These are phyloP conservation scores for Mythimna impura DNA, from an alignment of 2,888 invertebrate genomes.

Conservation along the genomic window DNA sequence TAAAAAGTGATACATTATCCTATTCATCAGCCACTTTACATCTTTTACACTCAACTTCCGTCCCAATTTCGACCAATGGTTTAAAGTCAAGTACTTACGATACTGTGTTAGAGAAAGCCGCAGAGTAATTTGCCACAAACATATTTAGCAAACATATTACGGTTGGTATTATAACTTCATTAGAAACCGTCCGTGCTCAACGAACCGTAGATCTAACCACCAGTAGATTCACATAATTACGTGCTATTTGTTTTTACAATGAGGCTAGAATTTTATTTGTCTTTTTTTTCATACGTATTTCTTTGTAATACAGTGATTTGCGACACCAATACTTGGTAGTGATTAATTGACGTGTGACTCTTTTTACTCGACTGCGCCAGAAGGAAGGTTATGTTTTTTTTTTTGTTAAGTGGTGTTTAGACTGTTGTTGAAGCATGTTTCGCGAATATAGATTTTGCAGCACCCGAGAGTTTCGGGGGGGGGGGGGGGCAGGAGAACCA, in stretches of 20 bases:
- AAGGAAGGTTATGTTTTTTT: too few species aligned
- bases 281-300: slow-evolving; percentile 23
- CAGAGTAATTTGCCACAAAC: slow-evolving; percentile 63
- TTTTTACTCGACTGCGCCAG: background rate
- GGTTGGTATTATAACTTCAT: slow-evolving; percentile 70
- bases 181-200: slow-evolving; percentile 67
- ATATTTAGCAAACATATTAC: slow-evolving; percentile 66
- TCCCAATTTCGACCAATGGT: slow-evolving; percentile 35
- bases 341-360: slow-evolving; percentile 24
- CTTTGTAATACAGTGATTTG: slow-evolving; percentile 42
- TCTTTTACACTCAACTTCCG: slow-evolving; percentile 33
- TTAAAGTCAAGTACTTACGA: slow-evolving; percentile 34
- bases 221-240: slow-evolving; percentile 70
- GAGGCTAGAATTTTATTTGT: slow-evolving; percentile 38
- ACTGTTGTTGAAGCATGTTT: too few species aligned
- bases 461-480: too few species aligned
- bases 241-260: slow-evolving; percentile 58
- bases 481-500: too few species aligned
- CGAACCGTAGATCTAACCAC: slow-evolving; percentile 67
- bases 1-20: background rate
- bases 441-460: too few species aligned
- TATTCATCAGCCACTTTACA: background rate
- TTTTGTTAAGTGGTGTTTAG: background rate
- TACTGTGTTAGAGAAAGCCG: slow-evolving; percentile 53
- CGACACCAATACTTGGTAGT: slow-evolving; percentile 37